Evolutionary conservation across 2,797 vertebrate genomes (phyloP).

Genomic region (Melanotaenia maccullochi): DNA sequence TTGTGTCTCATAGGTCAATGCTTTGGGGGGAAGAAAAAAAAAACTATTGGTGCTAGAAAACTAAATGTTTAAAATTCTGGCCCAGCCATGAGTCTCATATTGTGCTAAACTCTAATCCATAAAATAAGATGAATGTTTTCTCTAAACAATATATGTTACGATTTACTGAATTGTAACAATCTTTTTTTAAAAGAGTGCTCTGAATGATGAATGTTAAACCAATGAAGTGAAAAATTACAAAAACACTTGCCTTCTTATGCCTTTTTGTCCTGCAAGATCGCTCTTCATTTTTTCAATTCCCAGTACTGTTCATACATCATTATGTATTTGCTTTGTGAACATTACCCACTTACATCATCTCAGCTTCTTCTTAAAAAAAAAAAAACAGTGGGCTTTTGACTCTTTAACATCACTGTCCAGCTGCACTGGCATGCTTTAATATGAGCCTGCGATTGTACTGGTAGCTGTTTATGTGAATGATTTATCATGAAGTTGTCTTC

Average conservation of each 20-base stretch:
- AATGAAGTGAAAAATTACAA: neutral
- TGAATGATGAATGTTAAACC: neutral
- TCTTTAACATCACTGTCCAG: slow-evolving; percentile 23
- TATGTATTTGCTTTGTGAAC: slow-evolving; percentile 11
- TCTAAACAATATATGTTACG: neutral
- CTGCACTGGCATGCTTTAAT: slow-evolving; percentile 10
- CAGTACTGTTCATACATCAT: slow-evolving; percentile 29
- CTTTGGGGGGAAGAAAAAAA: neutral
- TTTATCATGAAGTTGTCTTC: slow-evolving; percentile 33
- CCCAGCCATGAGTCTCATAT: neutral
- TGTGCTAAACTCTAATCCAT: neutral
- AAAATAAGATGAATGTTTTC: neutral
- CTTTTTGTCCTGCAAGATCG: slow-evolving; percentile 17
- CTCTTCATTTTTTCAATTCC: slow-evolving; percentile 13
- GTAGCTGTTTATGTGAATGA: slow-evolving; percentile 29
- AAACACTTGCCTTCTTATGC: neutral
- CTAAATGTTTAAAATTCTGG: neutral
- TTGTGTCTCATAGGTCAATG: neutral
- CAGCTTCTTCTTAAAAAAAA: neutral
- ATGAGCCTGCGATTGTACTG: slow-evolving; percentile 11
- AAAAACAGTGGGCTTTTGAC: neutral
- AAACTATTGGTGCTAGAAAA: slow-evolving; percentile 39
- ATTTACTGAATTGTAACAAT: neutral
- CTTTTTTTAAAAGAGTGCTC: neutral
- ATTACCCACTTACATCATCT: slow-evolving; percentile 1